Evolutionary conservation across 2,797 vertebrate species (phyloP), one percentile per base, ranked within the genome.

Genomic region (Spinus olivaceus): DNA sequence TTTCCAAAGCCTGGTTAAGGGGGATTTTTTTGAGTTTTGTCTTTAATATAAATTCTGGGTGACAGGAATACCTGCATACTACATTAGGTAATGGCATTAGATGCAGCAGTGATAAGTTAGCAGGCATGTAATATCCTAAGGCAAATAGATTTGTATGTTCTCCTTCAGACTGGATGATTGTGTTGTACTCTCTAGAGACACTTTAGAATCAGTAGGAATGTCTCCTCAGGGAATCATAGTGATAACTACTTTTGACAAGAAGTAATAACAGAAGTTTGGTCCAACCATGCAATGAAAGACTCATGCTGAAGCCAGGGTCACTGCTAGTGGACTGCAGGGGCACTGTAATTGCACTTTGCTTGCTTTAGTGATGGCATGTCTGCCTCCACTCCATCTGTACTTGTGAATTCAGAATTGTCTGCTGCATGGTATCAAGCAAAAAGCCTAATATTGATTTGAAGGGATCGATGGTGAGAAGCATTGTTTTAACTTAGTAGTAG

Each of bases 211-310:
- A 95, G 85, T 80, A 88, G 91, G 76, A 76, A 92, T 67, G 70
- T 91, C 50, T 86, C 94, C 77, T 81, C 42, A 22, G 92, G 93
- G 93, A 91, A 94, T 95, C 64, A 12, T 4, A 74, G 84, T 56
- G 89, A 95, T 95, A 96, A 96, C 89, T 84, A 35, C 54, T 93
- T 96, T 88, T 96, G 96, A 95, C 94, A 96, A 94, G 88, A 60
- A 80, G 79, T 82, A 92, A 94, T 96, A 95, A 84, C 60, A 86
- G 87, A 93, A 92, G 87, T 95, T 96, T 92, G 86, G 93, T 81
- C 89, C 61, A 70, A 54, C 63, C 79, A 81, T 87, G 77, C 84
- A 85, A 77, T 84, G 85, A 92, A 69, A 73, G 90, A 14, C 71
- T 96, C 8, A 0, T 25, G 51, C 59, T 54, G 63, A 85, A 91